phyloP scores from a whole-genome alignment of 2,888 invertebrate species.

The Didymodactylos carnosus region DNA sequence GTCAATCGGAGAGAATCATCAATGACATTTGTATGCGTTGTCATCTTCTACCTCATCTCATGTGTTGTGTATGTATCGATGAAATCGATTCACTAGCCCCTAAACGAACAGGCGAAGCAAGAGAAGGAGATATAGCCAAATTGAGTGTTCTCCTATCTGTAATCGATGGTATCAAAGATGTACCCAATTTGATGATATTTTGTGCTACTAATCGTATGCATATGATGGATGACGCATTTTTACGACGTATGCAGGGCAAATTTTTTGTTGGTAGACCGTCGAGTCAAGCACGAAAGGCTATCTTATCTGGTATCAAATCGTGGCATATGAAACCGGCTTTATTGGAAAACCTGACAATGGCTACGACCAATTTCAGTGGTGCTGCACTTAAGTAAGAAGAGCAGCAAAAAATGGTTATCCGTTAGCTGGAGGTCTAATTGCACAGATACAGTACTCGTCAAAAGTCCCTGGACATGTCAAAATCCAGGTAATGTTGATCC shows the following conservation, averaged over 20 bases:
- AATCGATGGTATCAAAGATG: neutral
- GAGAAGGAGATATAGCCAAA: neutral
- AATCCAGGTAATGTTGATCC: too few species aligned
- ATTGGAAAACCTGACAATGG: neutral
- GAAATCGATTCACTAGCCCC: neutral
- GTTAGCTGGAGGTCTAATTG: too few species aligned
- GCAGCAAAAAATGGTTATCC: too few species aligned
- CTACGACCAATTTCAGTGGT: slow-evolving; percentile 2
- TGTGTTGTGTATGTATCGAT: neutral
- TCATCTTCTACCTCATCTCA: neutral
- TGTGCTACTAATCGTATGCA: neutral
- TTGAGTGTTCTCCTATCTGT: neutral
- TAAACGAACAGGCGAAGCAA: neutral
- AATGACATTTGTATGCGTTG: neutral
- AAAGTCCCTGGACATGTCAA: too few species aligned
- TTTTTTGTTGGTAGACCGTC: neutral
- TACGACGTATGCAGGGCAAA: neutral
- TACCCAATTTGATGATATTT: neutral
- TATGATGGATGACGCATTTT: neutral
- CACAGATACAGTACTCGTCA: too few species aligned
- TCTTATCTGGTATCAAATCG: neutral
- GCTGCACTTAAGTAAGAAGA: too few species aligned
- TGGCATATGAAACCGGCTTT: neutral
- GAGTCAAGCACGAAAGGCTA: neutral
- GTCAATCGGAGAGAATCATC: neutral